These are phyloP conservation scores for Caenorhabditis doughertyi DNA, from an alignment of 2,888 invertebrate genomes.

Conservation along the genomic window DNA sequence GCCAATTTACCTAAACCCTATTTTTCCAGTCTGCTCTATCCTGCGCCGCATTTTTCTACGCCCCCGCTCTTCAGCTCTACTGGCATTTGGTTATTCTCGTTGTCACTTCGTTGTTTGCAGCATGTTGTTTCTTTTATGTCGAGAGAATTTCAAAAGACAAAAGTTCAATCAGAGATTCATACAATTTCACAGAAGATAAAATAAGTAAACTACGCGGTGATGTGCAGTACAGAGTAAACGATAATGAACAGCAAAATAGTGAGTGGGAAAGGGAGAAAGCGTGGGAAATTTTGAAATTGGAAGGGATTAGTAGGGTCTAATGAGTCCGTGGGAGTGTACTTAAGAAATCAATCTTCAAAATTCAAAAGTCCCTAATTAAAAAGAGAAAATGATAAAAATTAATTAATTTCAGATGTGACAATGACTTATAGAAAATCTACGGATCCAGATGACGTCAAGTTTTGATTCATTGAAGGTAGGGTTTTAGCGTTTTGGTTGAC, in stretches of 20 bases:
- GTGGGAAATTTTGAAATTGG: neutral
- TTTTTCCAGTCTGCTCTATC: slow-evolving; percentile 83
- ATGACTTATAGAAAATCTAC: slow-evolving; percentile 43
- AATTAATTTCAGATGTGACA: slow-evolving; percentile 45
- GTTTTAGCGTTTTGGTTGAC: slow-evolving; percentile 49
- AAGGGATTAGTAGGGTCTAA: too few relatives aligned
- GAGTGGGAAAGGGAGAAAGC: neutral
- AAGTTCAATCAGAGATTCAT: slow-evolving; percentile 50
- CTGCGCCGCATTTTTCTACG: slow-evolving; percentile 84
- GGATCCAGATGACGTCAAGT: slow-evolving; percentile 53
- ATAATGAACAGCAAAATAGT: slow-evolving; percentile 37
- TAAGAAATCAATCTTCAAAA: too few relatives aligned
- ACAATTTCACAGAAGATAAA: slow-evolving; percentile 36
- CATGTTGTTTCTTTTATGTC: slow-evolving; percentile 64
- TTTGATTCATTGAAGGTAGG: neutral
- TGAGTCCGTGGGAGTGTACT: too few relatives aligned
- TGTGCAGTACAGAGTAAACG: slow-evolving; percentile 47
- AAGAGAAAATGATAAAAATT: neutral
- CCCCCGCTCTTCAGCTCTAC: slow-evolving; percentile 82
- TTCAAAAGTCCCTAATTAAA: neutral
- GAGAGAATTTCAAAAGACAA: slow-evolving; percentile 49
- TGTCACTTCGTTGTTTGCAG: slow-evolving; percentile 70
- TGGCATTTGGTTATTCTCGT: slow-evolving; percentile 84
- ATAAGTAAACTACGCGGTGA: slow-evolving; percentile 17
- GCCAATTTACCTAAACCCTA: slow-evolving; percentile 48